Evolutionary conservation across 2,797 vertebrate species (phyloP).

Genomic region (Podarcis siculus): DNA sequence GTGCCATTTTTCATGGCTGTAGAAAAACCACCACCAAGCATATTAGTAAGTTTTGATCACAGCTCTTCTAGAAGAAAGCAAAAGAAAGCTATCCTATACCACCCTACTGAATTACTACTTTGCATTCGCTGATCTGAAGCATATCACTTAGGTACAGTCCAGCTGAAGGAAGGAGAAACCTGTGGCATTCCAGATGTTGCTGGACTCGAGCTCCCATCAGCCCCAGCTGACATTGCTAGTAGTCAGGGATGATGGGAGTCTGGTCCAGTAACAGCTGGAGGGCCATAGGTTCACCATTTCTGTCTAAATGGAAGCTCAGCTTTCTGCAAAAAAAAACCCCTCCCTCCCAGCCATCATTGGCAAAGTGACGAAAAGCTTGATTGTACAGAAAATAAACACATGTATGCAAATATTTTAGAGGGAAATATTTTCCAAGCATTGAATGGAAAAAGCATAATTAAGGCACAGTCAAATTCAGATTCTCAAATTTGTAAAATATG

Average conservation of each 20-base stretch:
- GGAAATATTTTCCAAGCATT: neutral
- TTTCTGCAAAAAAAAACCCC: neutral
- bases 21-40: neutral
- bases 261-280: neutral
- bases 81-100: no score
- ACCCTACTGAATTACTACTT: neutral
- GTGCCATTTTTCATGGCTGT: slow-evolving; percentile 11
- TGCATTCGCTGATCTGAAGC: neutral
- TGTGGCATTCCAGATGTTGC: neutral
- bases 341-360: no score
- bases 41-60: neutral
- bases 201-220: neutral
- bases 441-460: neutral
- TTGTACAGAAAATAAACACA: neutral
- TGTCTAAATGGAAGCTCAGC: neutral
- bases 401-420: neutral
- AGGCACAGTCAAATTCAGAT: neutral
- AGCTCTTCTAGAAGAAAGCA: no score
- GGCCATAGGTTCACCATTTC: neutral
- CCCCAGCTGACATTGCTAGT: neutral
- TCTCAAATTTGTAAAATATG: neutral
- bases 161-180: neutral
- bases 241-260: neutral
- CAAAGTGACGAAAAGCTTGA: neutral
- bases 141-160: neutral